Conservation (phyloP, 2,113 vertebrate species). For the Anseranas semipalmata region DNA sequence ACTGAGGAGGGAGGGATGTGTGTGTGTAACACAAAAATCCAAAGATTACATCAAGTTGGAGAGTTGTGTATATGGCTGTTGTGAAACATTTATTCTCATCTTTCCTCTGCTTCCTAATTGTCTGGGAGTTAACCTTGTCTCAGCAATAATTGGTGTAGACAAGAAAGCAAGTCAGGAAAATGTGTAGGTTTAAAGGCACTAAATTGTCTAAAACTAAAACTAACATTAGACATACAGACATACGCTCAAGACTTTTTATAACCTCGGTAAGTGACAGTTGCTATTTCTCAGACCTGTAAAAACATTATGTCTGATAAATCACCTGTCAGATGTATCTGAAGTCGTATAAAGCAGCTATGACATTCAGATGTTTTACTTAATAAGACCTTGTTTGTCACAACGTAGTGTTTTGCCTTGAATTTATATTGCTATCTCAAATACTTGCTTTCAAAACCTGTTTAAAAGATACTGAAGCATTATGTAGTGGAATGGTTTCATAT, state of each 20-base stretch:
- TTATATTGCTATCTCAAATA: background rate
- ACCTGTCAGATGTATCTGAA: background rate
- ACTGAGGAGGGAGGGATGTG: background rate
- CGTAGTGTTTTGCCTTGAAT: background rate
- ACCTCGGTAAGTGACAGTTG: background rate
- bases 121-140: background rate
- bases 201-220: background rate
- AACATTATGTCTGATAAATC: background rate
- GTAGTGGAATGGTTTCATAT: background rate
- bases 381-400: background rate
- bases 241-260: background rate
- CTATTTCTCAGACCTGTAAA: background rate
- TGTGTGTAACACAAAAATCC: background rate
- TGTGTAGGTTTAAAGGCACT: background rate
- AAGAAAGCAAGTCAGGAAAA: background rate
- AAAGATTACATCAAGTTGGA: conserved; percentile 17
- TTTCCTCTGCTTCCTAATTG: conserved; percentile 20
- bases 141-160: background rate
- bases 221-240: background rate
- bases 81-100: conserved; percentile 14
- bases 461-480: background rate
- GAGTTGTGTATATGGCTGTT: background rate
- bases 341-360: background rate
- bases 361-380: background rate
- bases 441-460: background rate